Conservation (phyloP, 1,140 invertebrate genomes). For the Zaprionus ghesquierei region DNA sequence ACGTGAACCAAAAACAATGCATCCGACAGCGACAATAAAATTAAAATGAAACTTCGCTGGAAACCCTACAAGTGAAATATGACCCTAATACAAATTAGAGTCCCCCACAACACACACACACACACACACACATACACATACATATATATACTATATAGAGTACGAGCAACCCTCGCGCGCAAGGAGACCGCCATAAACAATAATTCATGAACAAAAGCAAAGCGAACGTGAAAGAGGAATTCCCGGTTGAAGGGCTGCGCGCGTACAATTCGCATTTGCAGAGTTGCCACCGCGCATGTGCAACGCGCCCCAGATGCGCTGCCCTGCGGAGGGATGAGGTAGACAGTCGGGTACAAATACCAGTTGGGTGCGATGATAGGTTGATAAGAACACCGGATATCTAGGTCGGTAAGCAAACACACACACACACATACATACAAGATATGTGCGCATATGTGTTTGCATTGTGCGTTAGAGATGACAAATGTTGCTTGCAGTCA, state of each 20-base stretch:
- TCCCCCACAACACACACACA: conserved; percentile 23
- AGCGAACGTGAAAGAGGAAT: conserved; percentile 10
- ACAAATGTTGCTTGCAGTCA: background rate
- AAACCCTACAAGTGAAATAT: conserved; percentile 82
- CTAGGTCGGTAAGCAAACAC: conserved; percentile 22
- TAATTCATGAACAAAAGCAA: conserved; percentile 34
- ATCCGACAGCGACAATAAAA: conserved; percentile 66
- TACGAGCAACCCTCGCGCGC: conserved; percentile 27
- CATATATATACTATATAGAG: conserved; percentile 5
- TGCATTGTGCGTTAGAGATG: background rate
- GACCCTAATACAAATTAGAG: conserved; percentile 80
- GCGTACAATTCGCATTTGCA: conserved; percentile 3
- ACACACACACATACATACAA: background rate
- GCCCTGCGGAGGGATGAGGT: background rate
- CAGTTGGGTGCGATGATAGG: conserved; percentile 22
- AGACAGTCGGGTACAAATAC: background rate
- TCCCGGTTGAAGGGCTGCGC: background rate
- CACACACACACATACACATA: conserved; percentile 10
- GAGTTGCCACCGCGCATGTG: background rate
- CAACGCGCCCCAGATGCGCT: background rate
- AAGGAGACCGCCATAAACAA: conserved; percentile 16
- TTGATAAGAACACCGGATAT: conserved; percentile 40
- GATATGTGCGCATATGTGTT: background rate
- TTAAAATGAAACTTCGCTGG: conserved; percentile 80
- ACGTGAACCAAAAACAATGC: conserved; percentile 50